Base-by-base conservation (phyloP, 2,113 vertebrate species). In the Paradisaea rubra region DNA sequence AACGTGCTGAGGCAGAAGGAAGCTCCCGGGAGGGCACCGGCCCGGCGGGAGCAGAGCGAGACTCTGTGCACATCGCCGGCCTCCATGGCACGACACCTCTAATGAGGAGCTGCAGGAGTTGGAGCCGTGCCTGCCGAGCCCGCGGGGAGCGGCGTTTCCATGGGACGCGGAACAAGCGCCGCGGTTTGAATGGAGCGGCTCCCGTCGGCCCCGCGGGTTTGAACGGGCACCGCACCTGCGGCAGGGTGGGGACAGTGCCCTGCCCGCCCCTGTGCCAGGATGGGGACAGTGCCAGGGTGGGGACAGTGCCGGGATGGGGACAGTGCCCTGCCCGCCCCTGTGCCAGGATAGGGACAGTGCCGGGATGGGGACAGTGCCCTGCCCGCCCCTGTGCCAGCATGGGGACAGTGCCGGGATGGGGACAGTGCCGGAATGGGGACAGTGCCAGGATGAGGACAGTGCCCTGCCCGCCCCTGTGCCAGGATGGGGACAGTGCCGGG, bases 1-100 rank as follows among this genome's bases (percentile, higher is more conserved):
- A 97, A 97, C 7, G 97, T 98, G 86, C 87, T 54, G 95, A 98
- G 97, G 87, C 94, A 96, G 86, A 98, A 98, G 22, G 98, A 83
- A 24, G 97, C 54, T 68, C 96, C 96, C 52, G 1, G 59, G 41
- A 81, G 87, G 22, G 72, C 76, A 42, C 80, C 84, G 24, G 94
- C 93, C 53, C 66, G 94, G 91, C 88, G 96, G 85, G 95, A 82
- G 76, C 94, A 92, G 11, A 97, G 92, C 14, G 94, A 96, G 82
- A 94, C 96, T 2, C 95, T 88, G 93, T 28, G 96, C 82, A 82
- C 54, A 4, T 3, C 39, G 83, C 85, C 52, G 15, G 21, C 41
- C 65, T 98, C 97, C 98, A 98, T 98, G 90, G 95, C 81, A 21
- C 76, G n/a, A 15, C 33, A 47, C 25, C 37, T 15, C 21, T 13